Conservation (phyloP, 2,113 vertebrate genomes). For the Heterotilapia buettikoferi region DNA sequence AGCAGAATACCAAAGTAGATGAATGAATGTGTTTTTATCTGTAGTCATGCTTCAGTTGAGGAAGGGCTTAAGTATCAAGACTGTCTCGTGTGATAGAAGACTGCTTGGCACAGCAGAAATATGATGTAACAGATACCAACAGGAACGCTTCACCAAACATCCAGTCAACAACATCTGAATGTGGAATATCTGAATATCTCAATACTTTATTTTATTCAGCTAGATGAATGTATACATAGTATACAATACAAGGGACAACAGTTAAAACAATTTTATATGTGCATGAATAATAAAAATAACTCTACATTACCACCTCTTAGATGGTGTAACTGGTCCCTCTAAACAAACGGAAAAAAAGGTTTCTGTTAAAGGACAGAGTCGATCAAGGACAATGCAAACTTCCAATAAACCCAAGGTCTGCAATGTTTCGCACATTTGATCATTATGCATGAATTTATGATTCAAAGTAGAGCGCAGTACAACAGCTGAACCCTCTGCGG, state of each 20-base stretch:
- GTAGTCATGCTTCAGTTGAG: slow-evolving; percentile 5
- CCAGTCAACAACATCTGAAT: neutral
- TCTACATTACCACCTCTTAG: slow-evolving; percentile 28
- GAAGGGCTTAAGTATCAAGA: slow-evolving; percentile 9
- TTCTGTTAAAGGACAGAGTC: neutral
- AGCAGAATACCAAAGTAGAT: slow-evolving; percentile 57
- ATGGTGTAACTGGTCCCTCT: neutral
- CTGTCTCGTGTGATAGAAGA: slow-evolving; percentile 8
- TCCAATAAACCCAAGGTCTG: neutral
- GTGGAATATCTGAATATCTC: neutral
- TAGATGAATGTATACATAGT: slow-evolving; percentile 68
- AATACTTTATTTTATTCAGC: slow-evolving; percentile 50
- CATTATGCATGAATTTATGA: neutral
- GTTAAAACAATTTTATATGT: slow-evolving; percentile 26
- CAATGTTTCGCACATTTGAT: neutral
- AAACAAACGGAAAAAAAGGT: neutral
- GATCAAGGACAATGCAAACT: neutral
- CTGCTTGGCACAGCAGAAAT: neutral
- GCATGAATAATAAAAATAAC: slow-evolving; percentile 8
- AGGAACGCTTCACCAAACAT: neutral
- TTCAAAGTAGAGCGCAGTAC: neutral
- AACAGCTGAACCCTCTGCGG: accelerated
- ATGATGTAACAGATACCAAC: neutral
- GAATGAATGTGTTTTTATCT: slow-evolving; percentile 35
- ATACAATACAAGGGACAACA: slow-evolving; percentile 55